phyloP scores from a whole-genome alignment of 2,113 vertebrate genomes.

The Gulo gulo region DNA sequence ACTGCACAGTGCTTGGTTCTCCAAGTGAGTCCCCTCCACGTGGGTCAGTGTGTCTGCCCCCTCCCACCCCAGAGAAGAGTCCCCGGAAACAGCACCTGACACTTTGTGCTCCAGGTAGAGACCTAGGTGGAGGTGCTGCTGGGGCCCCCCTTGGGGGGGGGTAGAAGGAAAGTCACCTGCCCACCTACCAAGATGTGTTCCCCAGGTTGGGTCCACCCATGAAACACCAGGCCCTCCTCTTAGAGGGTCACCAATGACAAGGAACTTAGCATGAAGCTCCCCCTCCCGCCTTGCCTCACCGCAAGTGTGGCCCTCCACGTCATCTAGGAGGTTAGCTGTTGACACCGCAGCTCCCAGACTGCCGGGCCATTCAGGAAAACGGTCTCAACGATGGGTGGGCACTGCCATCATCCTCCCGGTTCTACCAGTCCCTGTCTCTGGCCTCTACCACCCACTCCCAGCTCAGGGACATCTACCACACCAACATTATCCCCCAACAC shows the following conservation, averaged over 20 bases:
- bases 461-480: background rate
- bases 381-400: background rate
- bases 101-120: background rate
- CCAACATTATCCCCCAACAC: background rate
- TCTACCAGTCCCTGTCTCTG: background rate
- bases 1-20: background rate
- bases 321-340: conserved; percentile 95
- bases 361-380: conserved; percentile 77
- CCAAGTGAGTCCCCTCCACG: background rate
- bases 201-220: background rate
- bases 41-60: background rate
- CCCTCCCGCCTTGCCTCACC: conserved; percentile 83
- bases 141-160: background rate
- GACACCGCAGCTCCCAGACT: conserved; percentile 93
- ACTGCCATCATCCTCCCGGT: background rate
- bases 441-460: background rate
- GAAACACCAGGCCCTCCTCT: background rate
- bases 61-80: background rate
- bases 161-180: background rate
- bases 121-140: background rate
- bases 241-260: background rate
- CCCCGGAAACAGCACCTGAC: background rate
- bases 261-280: background rate
- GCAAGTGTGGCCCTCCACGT: conserved; percentile 91
- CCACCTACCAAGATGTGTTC: background rate